Conservation (phyloP, 2,888 invertebrate genomes). For the Steinernema scapterisci region DNA sequence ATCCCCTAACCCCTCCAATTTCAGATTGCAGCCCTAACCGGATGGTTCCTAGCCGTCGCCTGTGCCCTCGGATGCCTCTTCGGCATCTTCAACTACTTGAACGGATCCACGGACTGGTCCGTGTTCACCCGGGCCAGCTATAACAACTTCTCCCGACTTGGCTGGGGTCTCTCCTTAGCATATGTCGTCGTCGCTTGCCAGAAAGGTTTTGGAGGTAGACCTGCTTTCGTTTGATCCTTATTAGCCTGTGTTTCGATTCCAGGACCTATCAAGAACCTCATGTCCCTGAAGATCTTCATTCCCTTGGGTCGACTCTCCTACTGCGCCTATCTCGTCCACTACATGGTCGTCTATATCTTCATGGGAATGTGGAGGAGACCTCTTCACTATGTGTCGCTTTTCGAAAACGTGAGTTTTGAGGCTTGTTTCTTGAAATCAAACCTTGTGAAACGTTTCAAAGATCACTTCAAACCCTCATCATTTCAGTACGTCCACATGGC, state of each 20-base stretch:
- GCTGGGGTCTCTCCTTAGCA: constrained; percentile 68
- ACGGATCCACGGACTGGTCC: constrained; percentile 31
- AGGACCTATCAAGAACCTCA: constrained; percentile 75
- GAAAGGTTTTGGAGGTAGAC: constrained; percentile 69
- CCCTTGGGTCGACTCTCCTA: constrained; percentile 88
- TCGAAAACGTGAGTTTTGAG: constrained; percentile 40
- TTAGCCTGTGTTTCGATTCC: constrained; percentile 31
- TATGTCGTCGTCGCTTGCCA: constrained; percentile 70
- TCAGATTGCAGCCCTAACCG: constrained; percentile 33
- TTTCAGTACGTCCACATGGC: constrained; percentile 42
- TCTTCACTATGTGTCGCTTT: constrained; percentile 39
- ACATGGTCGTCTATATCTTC: constrained; percentile 41
- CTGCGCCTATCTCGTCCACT: constrained; percentile 79
- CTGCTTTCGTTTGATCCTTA: constrained; percentile 30
- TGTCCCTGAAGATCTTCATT: constrained; percentile 81
- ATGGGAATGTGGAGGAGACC: constrained; percentile 40
- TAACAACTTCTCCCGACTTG: constrained; percentile 58
- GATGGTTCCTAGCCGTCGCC: constrained; percentile 37
- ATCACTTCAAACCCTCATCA: not conserved
- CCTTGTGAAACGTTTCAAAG: too few species aligned
- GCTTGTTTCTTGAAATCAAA: not conserved
- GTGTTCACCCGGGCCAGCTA: constrained; percentile 37
- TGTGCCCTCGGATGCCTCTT: constrained; percentile 43
- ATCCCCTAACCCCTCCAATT: too few species aligned
- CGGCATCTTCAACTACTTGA: constrained; percentile 43